Conservation (phyloP, 2,113 vertebrate genomes). For the Rhabdornis inornatus region DNA sequence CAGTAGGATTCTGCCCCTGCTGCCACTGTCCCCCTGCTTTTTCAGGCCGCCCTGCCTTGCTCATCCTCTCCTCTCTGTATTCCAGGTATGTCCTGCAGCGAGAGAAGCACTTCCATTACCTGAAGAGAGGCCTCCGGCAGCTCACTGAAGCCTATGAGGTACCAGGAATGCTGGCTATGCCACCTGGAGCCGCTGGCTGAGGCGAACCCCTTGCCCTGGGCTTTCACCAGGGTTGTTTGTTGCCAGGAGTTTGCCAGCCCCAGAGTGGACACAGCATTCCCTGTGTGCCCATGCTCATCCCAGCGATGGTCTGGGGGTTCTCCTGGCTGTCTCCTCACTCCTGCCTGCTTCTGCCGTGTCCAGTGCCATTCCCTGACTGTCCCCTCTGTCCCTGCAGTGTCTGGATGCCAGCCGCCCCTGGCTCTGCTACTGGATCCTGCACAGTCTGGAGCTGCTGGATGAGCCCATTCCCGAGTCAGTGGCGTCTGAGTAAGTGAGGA, state of each 20-base stretch:
- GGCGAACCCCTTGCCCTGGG: neutral
- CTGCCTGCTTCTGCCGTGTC: neutral
- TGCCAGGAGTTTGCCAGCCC: fast-evolving
- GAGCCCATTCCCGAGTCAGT: conserved; percentile 84
- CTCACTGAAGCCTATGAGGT: conserved; percentile 95
- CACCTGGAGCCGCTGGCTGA: neutral
- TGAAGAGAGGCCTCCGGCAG: conserved; percentile 93
- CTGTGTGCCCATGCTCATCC: neutral
- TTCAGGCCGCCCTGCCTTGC: neutral
- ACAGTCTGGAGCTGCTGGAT: conserved; percentile 92
- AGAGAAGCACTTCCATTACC: conserved; percentile 92
- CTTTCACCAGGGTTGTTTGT: neutral
- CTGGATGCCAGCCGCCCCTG: conserved; percentile 96
- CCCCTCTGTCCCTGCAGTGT: conserved; percentile 76
- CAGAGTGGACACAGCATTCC: neutral
- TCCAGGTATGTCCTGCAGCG: conserved; percentile 85
- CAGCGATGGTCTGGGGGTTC: neutral
- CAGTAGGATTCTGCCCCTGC: neutral
- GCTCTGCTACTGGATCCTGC: conserved; percentile 98
- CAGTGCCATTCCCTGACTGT: neutral
- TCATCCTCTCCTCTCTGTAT: neutral
- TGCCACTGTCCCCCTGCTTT: neutral
- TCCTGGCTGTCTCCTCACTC: neutral
- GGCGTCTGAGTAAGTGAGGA: conserved; percentile 85
- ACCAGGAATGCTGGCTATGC: neutral